Base-by-base conservation (phyloP, 2,113 vertebrate genomes). In the Festucalex cinctus region DNA sequence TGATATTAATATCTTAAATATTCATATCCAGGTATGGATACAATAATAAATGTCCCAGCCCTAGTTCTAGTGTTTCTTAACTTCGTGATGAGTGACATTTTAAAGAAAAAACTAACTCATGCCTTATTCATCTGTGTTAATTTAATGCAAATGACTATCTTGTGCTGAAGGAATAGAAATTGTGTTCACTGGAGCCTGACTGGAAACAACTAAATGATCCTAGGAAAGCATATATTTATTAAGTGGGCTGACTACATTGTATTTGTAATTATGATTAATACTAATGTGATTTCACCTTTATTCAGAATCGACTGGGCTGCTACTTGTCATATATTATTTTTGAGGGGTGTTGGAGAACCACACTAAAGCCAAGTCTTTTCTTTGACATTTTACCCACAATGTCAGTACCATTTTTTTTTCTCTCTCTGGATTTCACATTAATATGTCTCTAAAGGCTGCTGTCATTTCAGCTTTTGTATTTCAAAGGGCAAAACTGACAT, bases 401-500 rank as follows among this genome's bases (percentile, higher is more conserved):
- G 75, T 64, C 63, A 70, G 62, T 19, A 68, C 64, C 56, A 49
- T 70, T 51, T 59, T 39, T 39, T 58, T 46, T 68, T 66, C 65
- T 9, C 19, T 22, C 28, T 35, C 6, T 32, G 43, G 65, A 67
- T 63, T 63, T 57, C 54, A 24, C 49, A 56, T 75, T 78, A 67
- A 68, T 46, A 24, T 20, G 8, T 77, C 72, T 66, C 69, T 5
- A 13, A 81, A 65, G 79, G 69, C 39, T 68, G 57, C 77, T 84
- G 77, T 81, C 73, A 69, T 79, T 73, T 80, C 76, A 66, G 57
- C 71, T 73, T 65, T 74, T 73, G 54, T 78, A 67, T 76, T 83
- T 72, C 73, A 85, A 86, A 88, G 85, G 80, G 68, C 82, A 84
- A 64, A 70, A 43, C 69, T 76, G 70, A 32, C 59, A 54, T 24